Evolutionary conservation across 2,888 invertebrate species (phyloP).

Genomic region (Tyria jacobaeae): DNA sequence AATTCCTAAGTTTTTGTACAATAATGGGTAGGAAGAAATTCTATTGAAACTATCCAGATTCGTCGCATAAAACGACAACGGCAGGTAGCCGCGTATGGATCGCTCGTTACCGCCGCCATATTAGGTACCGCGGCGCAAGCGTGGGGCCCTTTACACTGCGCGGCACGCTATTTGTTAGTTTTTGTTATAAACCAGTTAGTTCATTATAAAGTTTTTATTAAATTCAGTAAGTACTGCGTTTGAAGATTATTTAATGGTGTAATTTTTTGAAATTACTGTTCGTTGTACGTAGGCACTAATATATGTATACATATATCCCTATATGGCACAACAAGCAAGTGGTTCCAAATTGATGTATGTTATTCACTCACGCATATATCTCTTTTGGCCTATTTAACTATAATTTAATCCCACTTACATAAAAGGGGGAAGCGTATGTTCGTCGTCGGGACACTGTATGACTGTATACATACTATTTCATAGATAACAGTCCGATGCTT

Average conservation of each 20-base stretch:
- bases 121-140: slow-evolving; percentile 34
- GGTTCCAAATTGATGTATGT: too few species aligned
- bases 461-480: too few species aligned
- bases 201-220: neutral
- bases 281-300: neutral
- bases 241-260: neutral
- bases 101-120: slow-evolving; percentile 30
- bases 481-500: too few species aligned
- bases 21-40: slow-evolving; percentile 16
- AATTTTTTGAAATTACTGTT: neutral
- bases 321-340: too few species aligned
- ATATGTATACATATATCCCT: too few species aligned
- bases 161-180: neutral
- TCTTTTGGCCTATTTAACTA: too few species aligned
- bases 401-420: too few species aligned
- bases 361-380: too few species aligned
- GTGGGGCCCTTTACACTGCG: slow-evolving; percentile 34
- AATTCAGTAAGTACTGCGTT: neutral
- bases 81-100: slow-evolving; percentile 35
- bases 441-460: too few species aligned
- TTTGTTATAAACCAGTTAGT: slow-evolving; percentile 4
- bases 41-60: slow-evolving; percentile 20
- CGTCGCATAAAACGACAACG: slow-evolving; percentile 42
- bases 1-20: slow-evolving; percentile 9
- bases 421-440: too few species aligned